Base-by-base conservation (phyloP, 2,797 vertebrate genomes). In the Discoglossus pictus region DNA sequence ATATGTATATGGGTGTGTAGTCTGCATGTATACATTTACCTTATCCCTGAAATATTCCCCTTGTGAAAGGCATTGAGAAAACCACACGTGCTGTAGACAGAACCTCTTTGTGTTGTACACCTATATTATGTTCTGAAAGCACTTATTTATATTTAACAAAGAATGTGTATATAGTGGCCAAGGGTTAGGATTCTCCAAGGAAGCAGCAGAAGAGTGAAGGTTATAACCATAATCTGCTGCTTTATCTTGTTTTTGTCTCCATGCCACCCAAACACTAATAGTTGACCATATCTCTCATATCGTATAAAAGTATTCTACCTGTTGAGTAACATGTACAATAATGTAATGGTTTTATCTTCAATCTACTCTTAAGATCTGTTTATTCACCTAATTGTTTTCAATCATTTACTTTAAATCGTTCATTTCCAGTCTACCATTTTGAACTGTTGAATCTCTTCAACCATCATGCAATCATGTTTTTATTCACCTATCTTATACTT, bases 1-100 rank as follows among this genome's bases (percentile, higher is more conserved):
- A 42, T 52, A 25, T 61, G 15, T 61, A 20, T 61, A 35, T 24
- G 17, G 54, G 24, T 35, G 36, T 15, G 16, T 27, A 43, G 47
- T 38, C 44, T 51, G 39, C 9, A 8, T 59, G 46, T 66, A 62
- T 73, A 73, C 43, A 60, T 78, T 74, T 76, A 44, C 39, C 9
- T 16, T 11, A 24, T 2, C 21, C 38, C 27, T 31, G 27, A 31
- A 31, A 31, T 31, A 8, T 31, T 8, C 54, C 38, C 15, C 10
- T 51, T 51, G 38, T 59, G 39, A 23, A 40, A 24, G 5, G 13
- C 18, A 21, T 56, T 17, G 3, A 53, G 35, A 12, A 13, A 11
- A 2, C 51, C 11, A 35, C 20, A 23, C 20, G 18, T 25, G 21
- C 23, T 56, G 16, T 4, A 12, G 18, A 13, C 38, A 40, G 8